Base-by-base conservation (phyloP, 2,888 invertebrate species). In the Euplagia quadripunctaria region DNA sequence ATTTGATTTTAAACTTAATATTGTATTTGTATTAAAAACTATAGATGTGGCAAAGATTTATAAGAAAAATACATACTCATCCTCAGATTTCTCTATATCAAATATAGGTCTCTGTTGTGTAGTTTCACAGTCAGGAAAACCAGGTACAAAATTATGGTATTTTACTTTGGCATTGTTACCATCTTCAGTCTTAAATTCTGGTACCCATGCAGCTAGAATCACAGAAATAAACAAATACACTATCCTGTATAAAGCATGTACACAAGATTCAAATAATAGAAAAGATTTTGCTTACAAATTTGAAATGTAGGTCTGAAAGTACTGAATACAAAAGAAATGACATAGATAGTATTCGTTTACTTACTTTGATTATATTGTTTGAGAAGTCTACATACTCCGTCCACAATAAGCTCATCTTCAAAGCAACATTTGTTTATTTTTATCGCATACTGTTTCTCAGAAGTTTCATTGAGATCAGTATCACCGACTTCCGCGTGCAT, bases 371-470 rank as follows among this genome's bases (percentile, higher is more conserved):
- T 96, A 83, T 97, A 96, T 84, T 96, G 94, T 86, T 96, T 96
- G 65, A 97, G 96, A 87, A 96, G 94, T 86, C 96, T 96, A 90
- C 98, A 98, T 77, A 94, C 93, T 73, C 96, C 95, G 87, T 97
- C 97, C 63, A 98, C 95, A 89, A 97, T 96, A 72, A 98, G 93
- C 90, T 98, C 97, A 84, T 97, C 96, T 70, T 94, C 92, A 88
- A 97, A 97, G 92, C 98, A 98, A 89, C 98, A 98, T 96, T 98
- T 98, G 88, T 97, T 97, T 80, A 98, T 97, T 85, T 96, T 95
- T 46, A 97, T 94, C 41, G 94, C 90, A 81, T 96, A 91, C 64
- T 93, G 91, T 84, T 93, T 91, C 74, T 93, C 95, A 2, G 96
- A 91, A 87, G 96, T 73, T 87, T 96, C 88, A 90, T 97, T 92